A percentile compares a stretch with the other conserved stretches of the same genome.
phyloP scores from a whole-genome alignment of 2,888 invertebrate species.

The Drosophila anomelani region DNA sequence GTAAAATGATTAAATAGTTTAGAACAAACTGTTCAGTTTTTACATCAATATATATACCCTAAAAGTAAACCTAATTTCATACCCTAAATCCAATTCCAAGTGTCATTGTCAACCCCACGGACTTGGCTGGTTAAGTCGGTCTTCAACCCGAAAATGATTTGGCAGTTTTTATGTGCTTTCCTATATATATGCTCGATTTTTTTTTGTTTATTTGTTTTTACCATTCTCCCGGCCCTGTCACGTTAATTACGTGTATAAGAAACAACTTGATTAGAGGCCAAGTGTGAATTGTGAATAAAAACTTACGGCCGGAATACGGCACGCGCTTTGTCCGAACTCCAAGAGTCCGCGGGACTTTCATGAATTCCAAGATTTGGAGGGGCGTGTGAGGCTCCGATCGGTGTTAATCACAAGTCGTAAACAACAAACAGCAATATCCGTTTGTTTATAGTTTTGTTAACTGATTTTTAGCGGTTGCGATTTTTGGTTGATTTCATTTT shows the following conservation, averaged over 20 bases:
- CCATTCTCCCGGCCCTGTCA: constrained; percentile 3
- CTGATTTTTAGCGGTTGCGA: constrained; percentile 31
- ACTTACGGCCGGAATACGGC: constrained; percentile 50
- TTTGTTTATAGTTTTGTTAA: constrained; percentile 54
- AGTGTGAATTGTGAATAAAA: constrained; percentile 62
- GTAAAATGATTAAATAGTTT: too few species aligned
- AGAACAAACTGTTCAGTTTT: too few species aligned
- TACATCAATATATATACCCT: too few species aligned
- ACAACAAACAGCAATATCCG: constrained; percentile 66
- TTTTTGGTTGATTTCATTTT: constrained; percentile 20
- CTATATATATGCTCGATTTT: not conserved
- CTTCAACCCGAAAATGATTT: constrained; percentile 31
- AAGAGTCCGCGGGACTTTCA: constrained; percentile 7
- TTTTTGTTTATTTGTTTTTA: constrained; percentile 18
- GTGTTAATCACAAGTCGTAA: constrained; percentile 61
- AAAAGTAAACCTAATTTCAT: not conserved
- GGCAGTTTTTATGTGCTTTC: constrained; percentile 15
- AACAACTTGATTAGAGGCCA: constrained; percentile 72
- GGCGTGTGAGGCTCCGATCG: constrained; percentile 4
- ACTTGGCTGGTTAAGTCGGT: constrained; percentile 13
- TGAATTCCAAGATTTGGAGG: constrained; percentile 10
- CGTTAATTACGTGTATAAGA: constrained; percentile 70
- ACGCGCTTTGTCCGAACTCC: constrained; percentile 60
- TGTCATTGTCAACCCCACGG: constrained; percentile 2
- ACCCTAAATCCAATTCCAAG: not conserved